phyloP scores from a whole-genome alignment of 1,140 invertebrate genomes.

The Zophobas atratus region DNA sequence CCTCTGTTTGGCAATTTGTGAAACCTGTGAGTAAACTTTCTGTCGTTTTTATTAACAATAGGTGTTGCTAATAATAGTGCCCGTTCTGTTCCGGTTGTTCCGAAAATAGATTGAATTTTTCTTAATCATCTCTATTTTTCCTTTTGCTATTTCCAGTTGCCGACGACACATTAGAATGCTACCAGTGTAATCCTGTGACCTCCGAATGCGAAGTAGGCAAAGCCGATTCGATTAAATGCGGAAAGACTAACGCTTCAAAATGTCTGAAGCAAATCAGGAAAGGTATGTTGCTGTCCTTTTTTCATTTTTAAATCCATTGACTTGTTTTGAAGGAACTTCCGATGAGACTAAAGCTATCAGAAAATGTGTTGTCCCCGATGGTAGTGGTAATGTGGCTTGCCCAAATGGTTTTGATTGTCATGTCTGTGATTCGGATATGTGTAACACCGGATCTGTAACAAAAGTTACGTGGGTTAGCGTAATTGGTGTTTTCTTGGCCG shows the following conservation, averaged over 20 bases:
- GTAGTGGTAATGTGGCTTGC: not conserved
- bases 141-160: not conserved
- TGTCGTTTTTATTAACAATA: too few species aligned
- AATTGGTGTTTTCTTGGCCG: not conserved
- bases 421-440: slow-evolving; percentile 3
- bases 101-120: too few species aligned
- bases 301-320: too few species aligned
- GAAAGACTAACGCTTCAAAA: not conserved
- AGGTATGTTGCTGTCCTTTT: not conserved
- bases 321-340: not conserved
- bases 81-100: too few species aligned
- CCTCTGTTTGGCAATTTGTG: too few species aligned
- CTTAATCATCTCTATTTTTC: too few species aligned
- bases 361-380: slow-evolving; percentile 32
- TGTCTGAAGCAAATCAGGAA: not conserved
- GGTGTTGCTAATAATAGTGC: too few species aligned
- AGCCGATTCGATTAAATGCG: not conserved
- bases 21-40: too few species aligned
- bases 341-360: slow-evolving; percentile 17
- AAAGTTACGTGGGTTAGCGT: slow-evolving; percentile 3
- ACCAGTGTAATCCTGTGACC: not conserved
- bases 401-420: slow-evolving; percentile 14
- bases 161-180: not conserved
- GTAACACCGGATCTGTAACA: not conserved
- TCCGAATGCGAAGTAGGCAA: not conserved